phyloP scores from a whole-genome alignment of 1,140 invertebrate genomes.

The Phenacoccus solenopsis region DNA sequence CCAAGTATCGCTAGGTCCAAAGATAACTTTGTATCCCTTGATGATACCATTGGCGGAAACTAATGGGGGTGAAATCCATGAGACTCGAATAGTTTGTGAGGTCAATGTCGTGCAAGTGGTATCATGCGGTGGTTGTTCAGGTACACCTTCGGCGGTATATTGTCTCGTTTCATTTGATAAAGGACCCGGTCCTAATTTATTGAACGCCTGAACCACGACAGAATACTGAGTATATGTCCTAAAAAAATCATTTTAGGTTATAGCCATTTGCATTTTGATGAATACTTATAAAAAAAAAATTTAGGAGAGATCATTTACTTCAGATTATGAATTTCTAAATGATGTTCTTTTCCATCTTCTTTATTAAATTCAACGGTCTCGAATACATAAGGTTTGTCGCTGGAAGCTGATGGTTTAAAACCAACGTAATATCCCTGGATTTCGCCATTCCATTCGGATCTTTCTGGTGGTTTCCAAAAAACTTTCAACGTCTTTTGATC shows the following conservation, averaged over 20 bases:
- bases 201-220: constrained; percentile 89
- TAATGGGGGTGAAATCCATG: constrained; percentile 81
- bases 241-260: constrained; percentile 24
- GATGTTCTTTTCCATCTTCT: constrained; percentile 80
- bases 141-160: constrained; percentile 83
- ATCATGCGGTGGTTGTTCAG: constrained; percentile 83
- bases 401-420: constrained; percentile 63
- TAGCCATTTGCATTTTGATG: neutral
- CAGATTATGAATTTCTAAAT: constrained; percentile 64
- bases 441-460: constrained; percentile 85
- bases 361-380: constrained; percentile 85
- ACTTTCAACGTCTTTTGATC: constrained; percentile 85
- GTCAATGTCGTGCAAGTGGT: constrained; percentile 81
- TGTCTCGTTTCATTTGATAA: constrained; percentile 78
- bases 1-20: constrained; percentile 82
- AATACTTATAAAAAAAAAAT: neutral
- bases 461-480: constrained; percentile 82
- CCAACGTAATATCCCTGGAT: constrained; percentile 83
- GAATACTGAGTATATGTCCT: constrained; percentile 88
- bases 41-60: constrained; percentile 86
- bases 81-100: constrained; percentile 83
- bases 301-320: constrained; percentile 50
- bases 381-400: constrained; percentile 77
- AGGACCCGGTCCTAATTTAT: constrained; percentile 84
- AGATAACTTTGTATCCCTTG: constrained; percentile 92